Conservation (phyloP, 2,797 vertebrate species). For the Anas georgica region DNA sequence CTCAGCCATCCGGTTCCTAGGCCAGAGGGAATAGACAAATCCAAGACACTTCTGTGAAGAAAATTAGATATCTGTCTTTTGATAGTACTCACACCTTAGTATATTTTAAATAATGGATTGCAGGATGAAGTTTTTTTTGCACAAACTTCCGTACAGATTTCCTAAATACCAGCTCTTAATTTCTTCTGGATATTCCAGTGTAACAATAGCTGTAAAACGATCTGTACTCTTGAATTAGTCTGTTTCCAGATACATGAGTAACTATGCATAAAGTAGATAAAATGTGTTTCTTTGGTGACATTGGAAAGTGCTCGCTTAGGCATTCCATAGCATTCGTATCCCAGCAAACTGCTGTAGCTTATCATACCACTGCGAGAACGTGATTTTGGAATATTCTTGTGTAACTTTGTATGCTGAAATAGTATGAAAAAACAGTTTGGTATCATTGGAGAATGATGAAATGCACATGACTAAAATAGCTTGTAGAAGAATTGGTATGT, state of each 20-base stretch:
- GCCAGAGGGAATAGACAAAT: not conserved
- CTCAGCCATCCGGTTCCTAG: not conserved
- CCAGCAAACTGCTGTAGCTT: not conserved
- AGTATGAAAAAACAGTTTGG: not conserved
- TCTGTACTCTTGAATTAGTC: not conserved
- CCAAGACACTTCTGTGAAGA: not conserved
- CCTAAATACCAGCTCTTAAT: not conserved
- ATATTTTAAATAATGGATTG: not conserved
- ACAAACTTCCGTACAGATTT: not conserved
- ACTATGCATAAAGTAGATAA: not conserved
- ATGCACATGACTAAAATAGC: not conserved
- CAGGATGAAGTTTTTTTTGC: not conserved
- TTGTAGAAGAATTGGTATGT: not conserved
- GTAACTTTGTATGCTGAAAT: not conserved
- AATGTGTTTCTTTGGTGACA: not conserved
- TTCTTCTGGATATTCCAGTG: not conserved
- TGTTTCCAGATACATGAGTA: not conserved
- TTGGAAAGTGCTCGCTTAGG: not conserved
- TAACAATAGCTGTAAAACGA: not conserved
- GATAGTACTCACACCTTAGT: not conserved
- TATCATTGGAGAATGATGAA: not conserved
- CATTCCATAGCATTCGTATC: accelerated
- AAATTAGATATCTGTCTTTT: not conserved
- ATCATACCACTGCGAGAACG: not conserved
- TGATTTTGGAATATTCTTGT: not conserved